Evolutionary conservation across 2,888 invertebrate genomes (phyloP).

Genomic region (Oscheius sp.): DNA sequence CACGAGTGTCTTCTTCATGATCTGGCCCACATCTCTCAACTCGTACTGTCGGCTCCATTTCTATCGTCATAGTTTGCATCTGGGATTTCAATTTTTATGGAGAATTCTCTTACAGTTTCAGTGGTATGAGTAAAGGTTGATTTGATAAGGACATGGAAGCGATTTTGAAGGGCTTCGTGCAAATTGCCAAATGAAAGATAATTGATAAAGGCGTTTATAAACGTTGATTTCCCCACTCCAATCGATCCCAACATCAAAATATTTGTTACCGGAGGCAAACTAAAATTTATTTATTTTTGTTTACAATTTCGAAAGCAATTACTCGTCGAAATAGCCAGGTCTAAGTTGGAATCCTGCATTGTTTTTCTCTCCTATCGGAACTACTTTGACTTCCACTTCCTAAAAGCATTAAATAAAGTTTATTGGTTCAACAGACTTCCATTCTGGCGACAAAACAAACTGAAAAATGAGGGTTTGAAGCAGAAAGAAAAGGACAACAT

Average conservation of each 20-base stretch:
- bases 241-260: neutral
- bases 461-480: no score
- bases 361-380: no score
- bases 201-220: neutral
- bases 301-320: neutral
- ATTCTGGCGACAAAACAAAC: no score
- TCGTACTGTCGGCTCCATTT: neutral
- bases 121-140: neutral
- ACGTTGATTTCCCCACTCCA: neutral
- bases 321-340: neutral
- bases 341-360: no score
- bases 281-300: no score
- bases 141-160: neutral
- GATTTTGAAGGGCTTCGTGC: neutral
- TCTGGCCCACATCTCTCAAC: neutral
- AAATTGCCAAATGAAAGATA: neutral
- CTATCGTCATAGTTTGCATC: neutral
- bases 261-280: neutral
- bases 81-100: neutral
- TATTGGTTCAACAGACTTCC: no score
- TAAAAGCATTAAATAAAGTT: no score
- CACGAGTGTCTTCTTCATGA: neutral
- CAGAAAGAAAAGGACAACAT: no score
- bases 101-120: neutral
- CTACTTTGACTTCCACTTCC: no score